Base-by-base conservation (phyloP, 2,113 vertebrate species). In the Ranitomeya variabilis region DNA sequence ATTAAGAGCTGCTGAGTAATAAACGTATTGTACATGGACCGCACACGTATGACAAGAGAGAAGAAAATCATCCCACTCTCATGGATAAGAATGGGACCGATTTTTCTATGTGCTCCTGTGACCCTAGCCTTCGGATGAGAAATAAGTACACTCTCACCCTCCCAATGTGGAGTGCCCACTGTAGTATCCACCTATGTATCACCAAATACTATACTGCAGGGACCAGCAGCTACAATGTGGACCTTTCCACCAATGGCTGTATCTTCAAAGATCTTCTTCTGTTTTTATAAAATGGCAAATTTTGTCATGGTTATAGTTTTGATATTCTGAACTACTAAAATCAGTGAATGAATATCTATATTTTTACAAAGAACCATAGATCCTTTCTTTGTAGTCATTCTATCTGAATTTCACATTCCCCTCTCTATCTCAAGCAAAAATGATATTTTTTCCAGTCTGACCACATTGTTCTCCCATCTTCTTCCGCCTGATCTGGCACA, bases 401-500 rank as follows among this genome's bases (percentile, higher is more conserved):
- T 76, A 18, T 52, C 18, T 76, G 37, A 76, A 52, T 76, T 51
- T 45, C 37, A 45, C 71, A 18, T 74, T 73, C 14, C 31, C 52
- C 12, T 26, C 73, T 76, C 45, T 52, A 19, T 52, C 37, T 51
- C 79, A 81, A 31, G 23, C 60, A 37, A 81, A 60, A 81, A 81
- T 81, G 55, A 60, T 81, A 60, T 81, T 60, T 80, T 80, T 79
- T 81, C 57, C 79, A 81, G 79, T 81, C 79, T 37, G 45, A 60
- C 79, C 79, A 80, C 62, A 84, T 52, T 84, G 64, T 71, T 84
- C 81, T 67, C 81, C 62, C 62, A 69, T 37, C 76, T 31, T 60
- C 85, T 79, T 87, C 85, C 79, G 85, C 64, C 76, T 79, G 74
- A 87, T 78, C 73, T 80, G 76, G 71, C 85, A 80, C 76, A 87